Percentiles rank a stretch among this genome's conserved stretches.
Evolutionary conservation across 2,797 vertebrate species (phyloP).

Genomic region (Tarsius wallacei): DNA sequence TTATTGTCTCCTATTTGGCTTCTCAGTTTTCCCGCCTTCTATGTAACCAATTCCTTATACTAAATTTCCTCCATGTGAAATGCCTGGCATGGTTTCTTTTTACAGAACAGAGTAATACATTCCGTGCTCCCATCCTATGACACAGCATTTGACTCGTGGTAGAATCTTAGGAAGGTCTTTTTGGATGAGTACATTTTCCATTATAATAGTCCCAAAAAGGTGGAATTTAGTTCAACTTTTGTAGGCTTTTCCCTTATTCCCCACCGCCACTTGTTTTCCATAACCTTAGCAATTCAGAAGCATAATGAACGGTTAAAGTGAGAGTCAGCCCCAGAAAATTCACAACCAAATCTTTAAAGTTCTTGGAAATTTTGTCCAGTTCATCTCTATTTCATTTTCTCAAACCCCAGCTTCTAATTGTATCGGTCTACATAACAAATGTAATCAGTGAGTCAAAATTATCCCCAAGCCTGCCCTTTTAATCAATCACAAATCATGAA

Average conservation of each 20-base stretch:
- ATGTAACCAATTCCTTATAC: not conserved
- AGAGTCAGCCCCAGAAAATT: conserved; percentile 73
- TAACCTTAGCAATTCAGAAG: conserved; percentile 56
- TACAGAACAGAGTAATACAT: too few relatives aligned
- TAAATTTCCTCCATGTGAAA: not conserved
- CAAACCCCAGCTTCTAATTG: conserved; percentile 76
- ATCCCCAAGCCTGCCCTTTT: conserved; percentile 82
- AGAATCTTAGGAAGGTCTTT: not conserved
- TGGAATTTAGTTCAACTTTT: not conserved
- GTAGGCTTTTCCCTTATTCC: not conserved
- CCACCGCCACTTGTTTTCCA: not conserved
- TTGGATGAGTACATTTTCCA: not conserved
- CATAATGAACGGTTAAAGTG: conserved; percentile 67
- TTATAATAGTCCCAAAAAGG: not conserved
- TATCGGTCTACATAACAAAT: conserved; percentile 80
- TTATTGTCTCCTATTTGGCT: not conserved
- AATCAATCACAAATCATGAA: conserved; percentile 81
- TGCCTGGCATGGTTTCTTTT: not conserved
- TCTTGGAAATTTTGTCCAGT: conserved; percentile 75
- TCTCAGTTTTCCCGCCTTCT: not conserved
- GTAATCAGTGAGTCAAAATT: conserved; percentile 87
- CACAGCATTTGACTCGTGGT: not conserved
- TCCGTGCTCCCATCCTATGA: not conserved
- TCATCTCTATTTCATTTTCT: conserved; percentile 87
- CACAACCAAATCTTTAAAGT: conserved; percentile 68